These are phyloP conservation scores for Coelogynopora nodosa DNA, from an alignment of 2,888 invertebrate genomes.

Conservation along the genomic window DNA sequence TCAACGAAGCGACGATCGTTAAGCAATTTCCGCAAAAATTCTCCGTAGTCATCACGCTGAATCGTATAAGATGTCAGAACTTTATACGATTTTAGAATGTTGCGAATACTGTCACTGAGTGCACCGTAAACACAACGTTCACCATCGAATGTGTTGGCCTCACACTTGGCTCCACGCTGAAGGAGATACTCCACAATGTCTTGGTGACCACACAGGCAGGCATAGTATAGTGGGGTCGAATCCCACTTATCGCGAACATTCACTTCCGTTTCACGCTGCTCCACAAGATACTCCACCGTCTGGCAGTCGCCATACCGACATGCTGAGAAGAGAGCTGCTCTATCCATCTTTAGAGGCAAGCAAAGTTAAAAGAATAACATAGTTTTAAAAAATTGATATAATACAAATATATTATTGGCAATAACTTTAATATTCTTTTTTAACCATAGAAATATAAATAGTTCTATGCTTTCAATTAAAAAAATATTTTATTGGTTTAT, in stretches of 20 bases:
- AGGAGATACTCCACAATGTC: constrained; percentile 63
- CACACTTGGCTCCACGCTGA: constrained; percentile 64
- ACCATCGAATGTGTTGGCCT: constrained; percentile 65
- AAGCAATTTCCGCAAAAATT: constrained; percentile 61
- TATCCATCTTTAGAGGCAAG: constrained; percentile 50
- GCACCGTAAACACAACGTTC: constrained; percentile 65
- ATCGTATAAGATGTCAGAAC: constrained; percentile 62
- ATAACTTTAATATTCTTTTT: neutral
- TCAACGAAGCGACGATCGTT: constrained; percentile 60
- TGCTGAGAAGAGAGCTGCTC: constrained; percentile 53
- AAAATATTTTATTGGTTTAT: neutral
- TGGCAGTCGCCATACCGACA: constrained; percentile 55
- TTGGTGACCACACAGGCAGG: constrained; percentile 65
- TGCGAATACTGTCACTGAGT: constrained; percentile 63
- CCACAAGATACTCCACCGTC: constrained; percentile 60
- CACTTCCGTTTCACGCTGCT: constrained; percentile 63
- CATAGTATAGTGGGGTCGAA: constrained; percentile 65
- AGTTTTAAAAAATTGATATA: neutral
- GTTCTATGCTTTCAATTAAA: too few relatives aligned
- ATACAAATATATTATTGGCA: neutral
- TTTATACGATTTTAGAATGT: constrained; percentile 61
- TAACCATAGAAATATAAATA: neutral
- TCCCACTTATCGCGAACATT: constrained; percentile 65
- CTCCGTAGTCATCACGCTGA: constrained; percentile 63
- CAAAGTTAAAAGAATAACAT: too few relatives aligned